Evolutionary conservation across 64 coral and sea anemone species (phyloP), one percentile per base, ranked within the genome.

Genomic region (Dendronephthya gigantea): DNA sequence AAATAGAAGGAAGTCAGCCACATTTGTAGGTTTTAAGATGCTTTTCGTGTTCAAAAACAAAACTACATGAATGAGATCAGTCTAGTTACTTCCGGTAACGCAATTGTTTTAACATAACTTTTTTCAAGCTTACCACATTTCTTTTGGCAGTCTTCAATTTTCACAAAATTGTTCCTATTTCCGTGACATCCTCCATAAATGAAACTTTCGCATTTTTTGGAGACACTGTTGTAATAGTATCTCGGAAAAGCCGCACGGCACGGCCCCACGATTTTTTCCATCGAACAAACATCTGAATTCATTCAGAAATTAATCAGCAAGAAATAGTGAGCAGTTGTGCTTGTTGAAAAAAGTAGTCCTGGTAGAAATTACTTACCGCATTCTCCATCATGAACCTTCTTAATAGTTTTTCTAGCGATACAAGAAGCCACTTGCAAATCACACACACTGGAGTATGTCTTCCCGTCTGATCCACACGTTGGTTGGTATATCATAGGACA

Each of bases 101-200:
- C n/a, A n/a, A n/a, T n/a, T n/a, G n/a, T n/a, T n/a, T n/a, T n/a
- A n/a, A n/a, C n/a, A n/a, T n/a, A n/a, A n/a, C n/a, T n/a, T n/a
- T n/a, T 4, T 45, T 45, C 11, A 45, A 45, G 41, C 51, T 58
- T 58, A 15, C 23, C 14, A 58, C 85, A 87, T 48, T 40, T 75
- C 41, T 43, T 74, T 4, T 76, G 2, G 19, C 86, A 88, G 14
- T 88, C 49, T 23, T 17, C 2, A 3, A 82, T 25, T 12, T 1
- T 82, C 10, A 9, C 13, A 58, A 88, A 88, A 13, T 55, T 82
- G 74, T 88, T 88, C 9, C 16, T 0, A 23, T 88, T 88, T 22
- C 86, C 86, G 2, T 13, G 7, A 38, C 86, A 88, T 16, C 74
- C 86, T 33, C 86, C 86, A 43, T 82, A 88, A 2, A 82, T 55